Base-by-base conservation (phyloP, 1,140 invertebrate genomes). In the Apis laboriosa region DNA sequence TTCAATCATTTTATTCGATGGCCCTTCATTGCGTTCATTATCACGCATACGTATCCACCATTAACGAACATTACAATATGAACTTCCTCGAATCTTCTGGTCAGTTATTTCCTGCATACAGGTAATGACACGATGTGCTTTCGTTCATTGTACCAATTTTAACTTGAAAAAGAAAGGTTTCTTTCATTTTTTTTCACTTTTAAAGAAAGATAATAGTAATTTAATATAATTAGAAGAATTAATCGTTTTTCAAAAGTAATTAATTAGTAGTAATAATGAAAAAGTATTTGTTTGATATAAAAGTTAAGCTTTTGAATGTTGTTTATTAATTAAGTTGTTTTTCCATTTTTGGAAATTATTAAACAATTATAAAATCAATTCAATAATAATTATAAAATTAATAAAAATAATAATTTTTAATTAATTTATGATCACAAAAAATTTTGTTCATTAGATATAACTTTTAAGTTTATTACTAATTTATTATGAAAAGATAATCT, bases 31-130 rank as follows among this genome's bases (percentile, higher is more conserved):
- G 55, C 43, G 78, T 53, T 76, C 56, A 58, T n/a, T 58, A 66
- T 53, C 77, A 75, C 60, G 28, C 55, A 70, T 21, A 86, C 15
- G 0, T 12, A 64, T 56, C 72, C 53, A 71, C 13, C 43, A 73
- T 80, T 49, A 34, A 66, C 70, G 53, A 80, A 71, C 61, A 28
- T 63, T 73, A 81, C 80, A 84, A 87, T 58, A 86, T 53, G 63
- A 86, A 86, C 67, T 76, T 84, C 80, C 80, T 83, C 28, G 75
- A 43, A 77, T 74, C 75, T 56, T 82, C 78, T 51, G 55, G 3
- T 9, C 51, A 56, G 51, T 61, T 56, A 70, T 17, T 86, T 87
- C 80, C 84, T 86, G 77, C 24, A 84, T 13, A 68, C 28, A 28
- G 56, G 12, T 24, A 74, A 34, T 58, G 15, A 49, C 12, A 17